These are phyloP conservation scores for Spinibarbus caldwelli DNA, from an alignment of 2,797 vertebrate species.

Conservation along the genomic window DNA sequence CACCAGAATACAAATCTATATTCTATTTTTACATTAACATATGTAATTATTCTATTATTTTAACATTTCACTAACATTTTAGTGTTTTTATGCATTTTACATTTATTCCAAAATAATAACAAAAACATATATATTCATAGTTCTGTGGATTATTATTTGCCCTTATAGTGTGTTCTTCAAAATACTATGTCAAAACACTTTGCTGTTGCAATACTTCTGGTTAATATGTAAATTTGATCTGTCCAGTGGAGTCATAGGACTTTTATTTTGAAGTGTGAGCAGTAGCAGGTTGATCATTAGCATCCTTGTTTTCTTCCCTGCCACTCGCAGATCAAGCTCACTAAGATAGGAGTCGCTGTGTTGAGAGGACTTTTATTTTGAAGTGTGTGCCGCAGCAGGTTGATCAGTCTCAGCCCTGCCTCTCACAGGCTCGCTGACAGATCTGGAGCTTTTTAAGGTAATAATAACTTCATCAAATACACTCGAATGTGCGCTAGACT, in stretches of 20 bases:
- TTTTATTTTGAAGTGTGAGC: conserved; percentile 41
- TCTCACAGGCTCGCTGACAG: conserved; percentile 25
- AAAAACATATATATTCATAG: not conserved
- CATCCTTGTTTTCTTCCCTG: not conserved
- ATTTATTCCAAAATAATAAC: not conserved
- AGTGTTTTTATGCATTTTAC: not conserved
- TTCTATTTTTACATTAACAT: too few relatives aligned
- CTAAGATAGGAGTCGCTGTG: too few relatives aligned
- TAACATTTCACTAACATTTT: too few relatives aligned
- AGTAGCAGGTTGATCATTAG: not conserved
- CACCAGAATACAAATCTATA: too few relatives aligned
- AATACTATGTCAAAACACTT: not conserved
- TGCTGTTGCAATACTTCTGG: not conserved
- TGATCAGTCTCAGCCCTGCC: conserved; percentile 37
- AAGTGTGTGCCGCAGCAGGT: conserved; percentile 32
- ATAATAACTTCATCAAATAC: conserved; percentile 38
- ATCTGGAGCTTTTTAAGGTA: conserved; percentile 45
- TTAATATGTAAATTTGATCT: not conserved
- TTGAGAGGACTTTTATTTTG: conserved; percentile 51
- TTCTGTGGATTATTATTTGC: not conserved
- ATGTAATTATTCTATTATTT: not conserved
- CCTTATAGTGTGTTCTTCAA: not conserved
- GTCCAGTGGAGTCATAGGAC: not conserved
- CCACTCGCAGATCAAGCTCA: not conserved
- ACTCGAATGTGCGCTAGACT: not conserved